phyloP scores from a whole-genome alignment of 1,140 invertebrate species.

The Drosophila sechellia region DNA sequence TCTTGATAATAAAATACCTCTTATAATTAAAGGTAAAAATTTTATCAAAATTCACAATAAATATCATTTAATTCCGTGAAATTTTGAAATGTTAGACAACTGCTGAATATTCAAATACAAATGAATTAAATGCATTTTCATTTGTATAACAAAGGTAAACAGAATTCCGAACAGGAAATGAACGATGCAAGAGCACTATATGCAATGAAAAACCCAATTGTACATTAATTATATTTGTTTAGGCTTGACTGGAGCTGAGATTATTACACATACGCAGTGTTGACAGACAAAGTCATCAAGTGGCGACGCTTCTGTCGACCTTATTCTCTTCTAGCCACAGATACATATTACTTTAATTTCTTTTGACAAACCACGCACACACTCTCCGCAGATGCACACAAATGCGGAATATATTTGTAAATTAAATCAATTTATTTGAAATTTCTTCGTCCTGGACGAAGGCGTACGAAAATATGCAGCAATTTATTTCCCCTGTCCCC shows the following conservation, averaged over 20 bases:
- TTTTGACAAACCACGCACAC: slow-evolving; percentile 58
- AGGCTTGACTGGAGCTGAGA: slow-evolving; percentile 15
- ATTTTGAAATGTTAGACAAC: too few species aligned
- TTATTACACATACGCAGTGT: slow-evolving; percentile 44
- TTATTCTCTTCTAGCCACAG: neutral
- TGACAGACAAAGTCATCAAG: slow-evolving; percentile 55
- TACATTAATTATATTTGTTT: slow-evolving; percentile 72
- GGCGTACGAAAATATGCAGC: slow-evolving; percentile 72
- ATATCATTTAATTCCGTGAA: neutral
- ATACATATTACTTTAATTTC: slow-evolving; percentile 68
- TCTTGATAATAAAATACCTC: neutral
- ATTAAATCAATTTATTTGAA: slow-evolving; percentile 79
- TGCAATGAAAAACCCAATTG: slow-evolving; percentile 16
- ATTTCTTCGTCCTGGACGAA: slow-evolving; percentile 45
- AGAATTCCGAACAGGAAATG: slow-evolving; percentile 8
- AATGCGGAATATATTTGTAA: slow-evolving; percentile 58
- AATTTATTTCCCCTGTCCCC: slow-evolving; percentile 61
- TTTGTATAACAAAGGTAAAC: slow-evolving; percentile 43
- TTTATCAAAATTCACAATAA: neutral
- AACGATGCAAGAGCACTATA: slow-evolving; percentile 6
- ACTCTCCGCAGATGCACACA: slow-evolving; percentile 7
- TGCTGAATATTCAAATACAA: slow-evolving; percentile 7
- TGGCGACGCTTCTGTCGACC: slow-evolving; percentile 13
- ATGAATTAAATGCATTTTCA: slow-evolving; percentile 66
- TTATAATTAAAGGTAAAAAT: neutral